Evolutionary conservation across 1,140 invertebrate species (phyloP).

Genomic region (Bombus picipes): DNA sequence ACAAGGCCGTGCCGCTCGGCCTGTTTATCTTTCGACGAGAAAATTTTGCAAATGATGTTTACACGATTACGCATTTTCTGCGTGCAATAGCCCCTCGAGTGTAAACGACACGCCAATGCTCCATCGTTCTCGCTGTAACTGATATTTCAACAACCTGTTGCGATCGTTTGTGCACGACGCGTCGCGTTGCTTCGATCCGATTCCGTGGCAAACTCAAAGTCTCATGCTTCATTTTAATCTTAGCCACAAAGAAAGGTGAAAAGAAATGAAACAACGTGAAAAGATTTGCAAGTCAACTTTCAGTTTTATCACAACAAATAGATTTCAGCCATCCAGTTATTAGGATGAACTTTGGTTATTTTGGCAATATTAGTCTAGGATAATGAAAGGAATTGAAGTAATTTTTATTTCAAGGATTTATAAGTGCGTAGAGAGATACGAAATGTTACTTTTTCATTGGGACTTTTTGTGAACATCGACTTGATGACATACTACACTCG

Average conservation of each 20-base stretch:
- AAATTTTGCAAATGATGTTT: constrained; percentile 13
- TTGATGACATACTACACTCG: neutral
- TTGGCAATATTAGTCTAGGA: neutral
- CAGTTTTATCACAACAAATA: neutral
- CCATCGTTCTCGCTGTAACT: neutral
- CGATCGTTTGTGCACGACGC: neutral
- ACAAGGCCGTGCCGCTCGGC: neutral
- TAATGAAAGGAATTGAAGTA: neutral
- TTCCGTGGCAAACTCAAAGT: neutral
- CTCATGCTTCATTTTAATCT: neutral
- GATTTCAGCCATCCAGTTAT: too few relatives aligned
- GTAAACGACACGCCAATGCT: neutral
- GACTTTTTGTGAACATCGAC: too few relatives aligned
- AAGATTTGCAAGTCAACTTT: neutral
- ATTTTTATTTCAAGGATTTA: neutral
- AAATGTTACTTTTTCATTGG: neutral
- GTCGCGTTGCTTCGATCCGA: neutral
- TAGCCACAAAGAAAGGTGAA: neutral
- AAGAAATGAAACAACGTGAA: neutral
- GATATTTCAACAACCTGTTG: constrained; percentile 15
- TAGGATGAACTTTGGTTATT: neutral
- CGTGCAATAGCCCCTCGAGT: neutral
- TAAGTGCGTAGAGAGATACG: neutral
- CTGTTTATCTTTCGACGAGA: constrained; percentile 9
- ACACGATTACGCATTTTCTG: neutral